These are phyloP conservation scores for Lasioglossum marginatum DNA, from an alignment of 2,888 invertebrate species.

Conservation along the genomic window DNA sequence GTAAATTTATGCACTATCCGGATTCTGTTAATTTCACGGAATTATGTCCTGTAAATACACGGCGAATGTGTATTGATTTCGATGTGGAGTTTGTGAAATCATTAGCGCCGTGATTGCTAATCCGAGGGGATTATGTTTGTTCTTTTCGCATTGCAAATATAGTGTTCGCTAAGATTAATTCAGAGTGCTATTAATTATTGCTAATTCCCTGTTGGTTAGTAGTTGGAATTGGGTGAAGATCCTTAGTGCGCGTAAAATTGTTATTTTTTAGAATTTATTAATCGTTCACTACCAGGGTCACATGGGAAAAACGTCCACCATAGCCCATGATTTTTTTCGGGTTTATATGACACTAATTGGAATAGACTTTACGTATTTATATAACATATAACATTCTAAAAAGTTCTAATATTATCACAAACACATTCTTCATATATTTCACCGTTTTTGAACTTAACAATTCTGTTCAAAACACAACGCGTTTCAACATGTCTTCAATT, in stretches of 20 bases:
- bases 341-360: too few relatives aligned
- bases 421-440: too few relatives aligned
- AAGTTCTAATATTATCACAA: too few relatives aligned
- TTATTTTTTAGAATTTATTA: neutral
- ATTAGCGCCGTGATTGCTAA: neutral
- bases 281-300: too few relatives aligned
- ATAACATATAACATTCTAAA: too few relatives aligned
- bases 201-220: neutral
- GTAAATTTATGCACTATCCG: neutral
- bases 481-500: too few relatives aligned
- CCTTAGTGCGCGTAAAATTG: neutral
- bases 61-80: neutral
- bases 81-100: neutral
- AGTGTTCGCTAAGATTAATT: neutral
- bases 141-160: neutral
- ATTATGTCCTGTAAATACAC: neutral
- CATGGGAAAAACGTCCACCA: too few relatives aligned
- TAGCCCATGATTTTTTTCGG: too few relatives aligned
- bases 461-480: too few relatives aligned
- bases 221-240: neutral
- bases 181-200: neutral
- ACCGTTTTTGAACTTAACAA: too few relatives aligned
- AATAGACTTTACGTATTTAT: too few relatives aligned
- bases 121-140: neutral
- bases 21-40: neutral